These are phyloP conservation scores for Meiosimyza decipiens DNA, from an alignment of 2,888 invertebrate species.

Conservation along the genomic window DNA sequence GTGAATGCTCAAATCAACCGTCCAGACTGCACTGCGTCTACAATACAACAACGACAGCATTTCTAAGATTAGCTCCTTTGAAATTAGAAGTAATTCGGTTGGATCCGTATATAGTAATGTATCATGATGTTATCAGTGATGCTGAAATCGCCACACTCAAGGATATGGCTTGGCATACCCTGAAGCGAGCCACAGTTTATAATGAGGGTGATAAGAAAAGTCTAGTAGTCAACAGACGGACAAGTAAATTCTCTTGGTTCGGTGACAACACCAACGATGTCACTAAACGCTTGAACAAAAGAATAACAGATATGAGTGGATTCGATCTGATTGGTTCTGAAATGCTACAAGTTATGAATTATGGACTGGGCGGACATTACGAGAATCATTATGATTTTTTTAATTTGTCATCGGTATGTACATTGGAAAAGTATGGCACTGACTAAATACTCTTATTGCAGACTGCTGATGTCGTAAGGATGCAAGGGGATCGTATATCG, in stretches of 20 bases:
- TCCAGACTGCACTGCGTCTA: constrained; percentile 54
- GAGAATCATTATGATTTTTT: constrained; percentile 59
- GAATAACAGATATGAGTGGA: constrained; percentile 59
- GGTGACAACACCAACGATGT: constrained; percentile 45
- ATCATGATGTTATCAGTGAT: constrained; percentile 55
- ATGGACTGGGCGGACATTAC: constrained; percentile 62
- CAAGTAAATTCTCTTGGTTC: constrained; percentile 61
- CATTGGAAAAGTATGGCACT: neutral
- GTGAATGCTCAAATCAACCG: constrained; percentile 43
- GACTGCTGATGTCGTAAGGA: constrained; percentile 41
- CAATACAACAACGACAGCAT: constrained; percentile 55
- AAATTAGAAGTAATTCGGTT: constrained; percentile 58
- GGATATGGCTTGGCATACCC: constrained; percentile 48
- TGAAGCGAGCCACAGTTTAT: constrained; percentile 57
- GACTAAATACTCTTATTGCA: constrained; percentile 32
- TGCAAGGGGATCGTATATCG: constrained; percentile 90
- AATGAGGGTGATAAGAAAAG: constrained; percentile 31
- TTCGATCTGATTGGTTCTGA: constrained; percentile 55
- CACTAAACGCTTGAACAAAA: constrained; percentile 49
- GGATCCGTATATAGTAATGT: constrained; percentile 59
- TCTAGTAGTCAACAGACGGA: constrained; percentile 49
- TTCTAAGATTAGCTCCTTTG: constrained; percentile 57
- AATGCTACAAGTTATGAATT: constrained; percentile 61
- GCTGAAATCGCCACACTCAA: constrained; percentile 54
- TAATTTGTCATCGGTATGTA: constrained; percentile 50